These are phyloP conservation scores for Rhincodon typus DNA, from an alignment of 2,797 vertebrate species.

Conservation along the genomic window DNA sequence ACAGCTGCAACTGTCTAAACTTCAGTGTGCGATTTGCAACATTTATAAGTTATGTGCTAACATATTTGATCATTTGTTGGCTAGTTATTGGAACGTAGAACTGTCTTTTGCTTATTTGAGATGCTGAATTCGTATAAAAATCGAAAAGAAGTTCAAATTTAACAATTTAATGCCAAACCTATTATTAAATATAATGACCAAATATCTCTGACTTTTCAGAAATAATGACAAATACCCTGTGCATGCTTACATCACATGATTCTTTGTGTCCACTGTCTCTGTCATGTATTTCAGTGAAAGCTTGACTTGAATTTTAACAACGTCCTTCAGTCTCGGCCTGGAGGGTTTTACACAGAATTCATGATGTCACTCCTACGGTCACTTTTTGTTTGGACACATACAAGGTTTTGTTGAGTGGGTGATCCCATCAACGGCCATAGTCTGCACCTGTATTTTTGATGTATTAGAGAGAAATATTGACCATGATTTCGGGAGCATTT, in stretches of 20 bases:
- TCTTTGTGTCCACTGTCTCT: background rate
- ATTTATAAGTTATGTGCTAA: background rate
- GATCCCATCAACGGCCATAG: background rate
- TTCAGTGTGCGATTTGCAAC: background rate
- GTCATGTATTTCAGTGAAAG: background rate
- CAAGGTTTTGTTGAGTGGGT: background rate
- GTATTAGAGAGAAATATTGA: background rate
- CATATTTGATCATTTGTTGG: background rate
- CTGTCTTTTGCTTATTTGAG: background rate
- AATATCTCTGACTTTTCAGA: background rate
- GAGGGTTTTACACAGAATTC: background rate
- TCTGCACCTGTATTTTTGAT: background rate
- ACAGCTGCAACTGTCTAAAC: too few species aligned
- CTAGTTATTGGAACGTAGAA: background rate
- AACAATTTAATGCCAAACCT: background rate
- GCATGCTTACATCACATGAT: background rate
- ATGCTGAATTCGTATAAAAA: background rate
- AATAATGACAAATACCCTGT: background rate
- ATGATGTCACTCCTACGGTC: background rate
- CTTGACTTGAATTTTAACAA: background rate
- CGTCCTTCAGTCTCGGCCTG: too few species aligned
- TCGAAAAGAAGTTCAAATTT: background rate
- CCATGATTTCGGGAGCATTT: background rate
- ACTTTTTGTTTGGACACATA: background rate
- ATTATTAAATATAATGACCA: background rate